Percentiles rank a stretch among this genome's conserved stretches.
Conservation (phyloP, 2,888 invertebrate genomes). For the Ectropis crepuscularia region DNA sequence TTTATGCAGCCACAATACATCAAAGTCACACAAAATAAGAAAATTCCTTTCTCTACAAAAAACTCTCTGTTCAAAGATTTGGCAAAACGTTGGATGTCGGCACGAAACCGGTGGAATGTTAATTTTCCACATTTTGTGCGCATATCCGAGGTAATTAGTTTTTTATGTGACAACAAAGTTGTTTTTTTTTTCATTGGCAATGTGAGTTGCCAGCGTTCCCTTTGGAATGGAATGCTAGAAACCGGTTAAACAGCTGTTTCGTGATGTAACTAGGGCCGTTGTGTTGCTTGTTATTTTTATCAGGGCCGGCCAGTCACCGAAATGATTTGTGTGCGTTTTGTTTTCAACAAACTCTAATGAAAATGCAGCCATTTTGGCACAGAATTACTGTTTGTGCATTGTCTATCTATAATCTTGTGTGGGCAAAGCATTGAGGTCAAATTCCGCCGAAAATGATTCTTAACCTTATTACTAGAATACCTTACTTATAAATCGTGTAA, state of each 20-base stretch:
- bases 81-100: conserved; percentile 29
- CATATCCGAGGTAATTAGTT: conserved; percentile 53
- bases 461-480: too few species aligned
- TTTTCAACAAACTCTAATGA: background rate
- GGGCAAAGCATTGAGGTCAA: too few species aligned
- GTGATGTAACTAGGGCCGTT: conserved; percentile 60
- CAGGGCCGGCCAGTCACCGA: conserved; percentile 33
- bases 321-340: conserved; percentile 27
- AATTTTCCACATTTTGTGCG: conserved; percentile 38
- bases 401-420: too few species aligned
- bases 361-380: background rate
- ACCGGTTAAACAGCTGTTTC: conserved; percentile 72
- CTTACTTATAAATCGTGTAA: too few species aligned
- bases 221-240: conserved; percentile 76
- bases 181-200: conserved; percentile 45
- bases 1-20: conserved; percentile 5
- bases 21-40: conserved; percentile 8
- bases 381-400: background rate
- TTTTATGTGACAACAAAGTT: conserved; percentile 47
- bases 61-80: conserved; percentile 22
- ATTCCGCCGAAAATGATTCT: too few species aligned
- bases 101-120: conserved; percentile 30
- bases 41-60: conserved; percentile 1
- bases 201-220: conserved; percentile 65
- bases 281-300: conserved; percentile 53